Evolutionary conservation across 2,797 vertebrate species (phyloP).

Genomic region (Chelonia mydas): DNA sequence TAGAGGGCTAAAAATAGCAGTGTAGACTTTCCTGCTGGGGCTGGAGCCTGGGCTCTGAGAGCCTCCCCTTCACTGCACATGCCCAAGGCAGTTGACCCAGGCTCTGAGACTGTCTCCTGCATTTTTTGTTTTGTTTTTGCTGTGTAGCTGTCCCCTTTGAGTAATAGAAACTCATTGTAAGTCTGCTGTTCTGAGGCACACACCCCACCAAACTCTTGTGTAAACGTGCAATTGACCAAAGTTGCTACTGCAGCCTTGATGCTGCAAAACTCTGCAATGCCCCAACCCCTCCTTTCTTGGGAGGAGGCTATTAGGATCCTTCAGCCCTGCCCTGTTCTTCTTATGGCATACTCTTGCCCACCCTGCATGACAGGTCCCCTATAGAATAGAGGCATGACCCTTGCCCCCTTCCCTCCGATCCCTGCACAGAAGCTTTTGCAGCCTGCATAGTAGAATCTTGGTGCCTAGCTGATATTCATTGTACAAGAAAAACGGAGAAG

Average conservation of each 20-base stretch:
- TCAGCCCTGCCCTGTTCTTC: background rate
- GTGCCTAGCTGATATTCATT: background rate
- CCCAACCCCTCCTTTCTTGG: background rate
- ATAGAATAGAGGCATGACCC: background rate
- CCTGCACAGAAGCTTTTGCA: background rate
- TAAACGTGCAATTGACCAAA: background rate
- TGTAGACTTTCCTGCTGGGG: background rate
- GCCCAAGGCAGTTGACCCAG: background rate
- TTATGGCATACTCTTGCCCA: background rate
- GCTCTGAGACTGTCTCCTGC: background rate
- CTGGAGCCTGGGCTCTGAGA: background rate
- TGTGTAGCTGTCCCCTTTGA: background rate
- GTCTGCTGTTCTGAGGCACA: background rate
- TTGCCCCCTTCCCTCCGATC: background rate
- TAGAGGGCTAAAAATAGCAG: background rate
- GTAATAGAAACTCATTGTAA: background rate
- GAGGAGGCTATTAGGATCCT: background rate
- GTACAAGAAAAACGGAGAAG: background rate
- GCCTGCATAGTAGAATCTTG: background rate
- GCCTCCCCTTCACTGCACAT: background rate
- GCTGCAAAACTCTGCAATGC: background rate
- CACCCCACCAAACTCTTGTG: background rate
- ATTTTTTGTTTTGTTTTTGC: background rate
- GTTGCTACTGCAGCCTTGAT: background rate
- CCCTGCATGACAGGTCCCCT: background rate